Conservation (phyloP, 2,113 vertebrate genomes). For the Microtus ochrogaster region DNA sequence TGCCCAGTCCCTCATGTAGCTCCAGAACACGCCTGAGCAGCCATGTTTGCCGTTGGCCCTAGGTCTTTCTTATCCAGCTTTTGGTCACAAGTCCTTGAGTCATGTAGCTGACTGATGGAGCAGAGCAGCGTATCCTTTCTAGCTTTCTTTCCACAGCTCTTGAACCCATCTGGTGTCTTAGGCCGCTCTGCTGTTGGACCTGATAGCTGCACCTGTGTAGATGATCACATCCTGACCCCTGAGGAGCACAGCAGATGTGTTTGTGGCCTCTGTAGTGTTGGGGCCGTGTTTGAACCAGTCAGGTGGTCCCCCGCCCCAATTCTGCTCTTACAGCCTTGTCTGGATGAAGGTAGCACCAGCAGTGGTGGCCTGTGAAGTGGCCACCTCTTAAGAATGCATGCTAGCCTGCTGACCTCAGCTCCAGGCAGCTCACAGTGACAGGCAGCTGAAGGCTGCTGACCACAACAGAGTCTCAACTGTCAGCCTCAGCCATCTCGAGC, state of each 20-base stretch:
- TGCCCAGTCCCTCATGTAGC: neutral
- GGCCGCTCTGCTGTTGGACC: neutral
- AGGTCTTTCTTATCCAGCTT: neutral
- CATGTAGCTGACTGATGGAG: neutral
- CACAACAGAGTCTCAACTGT: neutral
- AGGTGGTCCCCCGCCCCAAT: neutral
- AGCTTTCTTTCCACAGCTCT: neutral
- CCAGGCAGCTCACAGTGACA: neutral
- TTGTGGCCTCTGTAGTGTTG: neutral
- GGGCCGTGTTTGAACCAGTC: neutral
- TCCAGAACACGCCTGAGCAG: neutral
- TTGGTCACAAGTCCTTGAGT: neutral
- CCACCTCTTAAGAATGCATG: accelerated
- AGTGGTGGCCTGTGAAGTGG: accelerated
- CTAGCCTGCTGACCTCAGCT: accelerated
- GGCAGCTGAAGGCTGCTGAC: neutral
- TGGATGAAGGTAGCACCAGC: neutral
- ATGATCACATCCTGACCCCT: neutral
- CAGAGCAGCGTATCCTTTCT: no score
- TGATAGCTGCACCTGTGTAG: no score
- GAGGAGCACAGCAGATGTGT: neutral
- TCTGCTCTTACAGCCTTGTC: neutral
- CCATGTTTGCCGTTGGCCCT: neutral
- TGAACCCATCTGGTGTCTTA: no score
- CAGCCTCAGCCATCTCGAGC: neutral